Evolutionary conservation across 2,888 invertebrate genomes (phyloP).

Genomic region (Fabriciana adippe): DNA sequence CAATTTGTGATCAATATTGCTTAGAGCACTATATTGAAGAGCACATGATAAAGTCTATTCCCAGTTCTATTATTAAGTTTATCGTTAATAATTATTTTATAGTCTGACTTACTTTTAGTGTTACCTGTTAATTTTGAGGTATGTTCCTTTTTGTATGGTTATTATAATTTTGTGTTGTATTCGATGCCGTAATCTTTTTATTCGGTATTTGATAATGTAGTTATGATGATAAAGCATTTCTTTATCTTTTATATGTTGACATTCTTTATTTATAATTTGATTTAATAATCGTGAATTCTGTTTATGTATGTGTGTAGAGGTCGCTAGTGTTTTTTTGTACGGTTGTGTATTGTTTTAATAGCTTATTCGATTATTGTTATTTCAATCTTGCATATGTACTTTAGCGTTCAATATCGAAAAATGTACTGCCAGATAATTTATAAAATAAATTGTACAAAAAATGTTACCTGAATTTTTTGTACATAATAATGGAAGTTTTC

Average conservation of each 20-base stretch:
- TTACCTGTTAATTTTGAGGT: constrained; percentile 63
- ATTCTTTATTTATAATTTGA: neutral
- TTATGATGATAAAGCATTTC: constrained; percentile 6
- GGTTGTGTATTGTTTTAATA: constrained; percentile 14
- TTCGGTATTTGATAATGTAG: neutral
- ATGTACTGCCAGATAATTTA: constrained; percentile 39
- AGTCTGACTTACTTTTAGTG: constrained; percentile 72
- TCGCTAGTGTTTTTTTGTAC: constrained; percentile 16
- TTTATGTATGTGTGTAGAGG: constrained; percentile 2
- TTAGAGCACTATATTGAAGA: constrained; percentile 61
- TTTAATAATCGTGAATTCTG: constrained; percentile 4
- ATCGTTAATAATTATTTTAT: constrained; percentile 69
- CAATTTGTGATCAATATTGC: constrained; percentile 43
- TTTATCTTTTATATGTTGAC: constrained; percentile 13
- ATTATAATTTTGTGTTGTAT: constrained; percentile 26
- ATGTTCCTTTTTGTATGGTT: constrained; percentile 48
- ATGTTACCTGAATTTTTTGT: constrained; percentile 71
- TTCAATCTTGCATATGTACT: constrained; percentile 3
- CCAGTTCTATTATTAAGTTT: constrained; percentile 61
- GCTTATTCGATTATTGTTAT: constrained; percentile 11
- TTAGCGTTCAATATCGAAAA: constrained; percentile 21
- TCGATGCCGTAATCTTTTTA: constrained; percentile 8
- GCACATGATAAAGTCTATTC: constrained; percentile 62
- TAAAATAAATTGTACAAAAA: constrained; percentile 65
- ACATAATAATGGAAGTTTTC: constrained; percentile 52